Evolutionary conservation across 2,113 vertebrate genomes (phyloP), one percentile per base, ranked within the genome.

Genomic region (Siphamia tubifer): DNA sequence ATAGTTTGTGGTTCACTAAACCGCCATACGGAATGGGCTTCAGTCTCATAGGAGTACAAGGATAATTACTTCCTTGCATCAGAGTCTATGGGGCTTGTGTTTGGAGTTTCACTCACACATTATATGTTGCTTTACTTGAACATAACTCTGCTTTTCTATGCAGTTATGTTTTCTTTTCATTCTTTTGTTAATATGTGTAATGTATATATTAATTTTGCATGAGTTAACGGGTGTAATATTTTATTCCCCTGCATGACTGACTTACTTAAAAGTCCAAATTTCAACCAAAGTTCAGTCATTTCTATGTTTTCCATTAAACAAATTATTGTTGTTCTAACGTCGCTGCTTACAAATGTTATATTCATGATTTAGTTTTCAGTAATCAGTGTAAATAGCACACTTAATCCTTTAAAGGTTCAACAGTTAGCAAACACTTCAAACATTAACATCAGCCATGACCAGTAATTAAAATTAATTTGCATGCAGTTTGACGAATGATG

Each of bases 101-200:
- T 65, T 73, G 92, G 91, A 94, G 92, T 94, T 94, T 87, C 82
- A 70, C 84, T 71, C 90, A 38, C 85, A 92, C 47, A 12, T 13
- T 60, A 74, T 91, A 79, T 93, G 77, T 81, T 91, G 83, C 91
- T 82, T 84, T 89, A 74, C 88, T 73, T 88, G 68, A 92, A 42
- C 52, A 44, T 36, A 43, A 5, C 8, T 40, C 24, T 45, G 5
- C 0, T 32, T 58, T 58, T 42, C 45, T 45, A 8, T 4, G 13
- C 61, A n/a, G 2, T 65, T 53, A n/a, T 48, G 13, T 24, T 16
- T 58, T 4, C 2, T 15, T 7, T 3, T 34, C 4, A 6, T 34
- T 81, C 89, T 60, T 89, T 89, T 82, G 79, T 90, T 38, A 73
- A 42, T 8, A 20, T 48, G 17, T 55, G 9, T 40, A 35, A 17